These are phyloP conservation scores for Drosophila arizonae DNA, from an alignment of 1,140 invertebrate genomes.

Conservation along the genomic window DNA sequence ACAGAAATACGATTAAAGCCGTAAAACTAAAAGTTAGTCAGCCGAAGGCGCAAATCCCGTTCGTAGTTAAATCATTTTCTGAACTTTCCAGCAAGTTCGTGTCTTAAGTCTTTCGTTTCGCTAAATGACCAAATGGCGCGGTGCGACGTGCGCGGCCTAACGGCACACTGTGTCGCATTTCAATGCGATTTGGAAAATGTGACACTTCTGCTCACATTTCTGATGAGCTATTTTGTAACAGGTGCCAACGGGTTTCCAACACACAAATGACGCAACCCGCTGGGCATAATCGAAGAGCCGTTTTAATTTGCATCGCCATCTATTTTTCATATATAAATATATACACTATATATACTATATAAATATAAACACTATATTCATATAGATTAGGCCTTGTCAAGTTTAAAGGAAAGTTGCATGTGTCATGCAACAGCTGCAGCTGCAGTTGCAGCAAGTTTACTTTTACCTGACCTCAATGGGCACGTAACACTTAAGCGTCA, in stretches of 20 bases:
- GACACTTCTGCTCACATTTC: slow-evolving; percentile 8
- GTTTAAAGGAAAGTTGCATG: slow-evolving; percentile 31
- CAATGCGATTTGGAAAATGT: slow-evolving; percentile 39
- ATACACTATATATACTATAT: not conserved
- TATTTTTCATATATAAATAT: not conserved
- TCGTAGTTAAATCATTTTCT: not conserved
- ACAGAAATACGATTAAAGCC: not conserved
- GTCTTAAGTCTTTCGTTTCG: slow-evolving; percentile 68
- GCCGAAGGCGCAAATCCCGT: slow-evolving; percentile 22
- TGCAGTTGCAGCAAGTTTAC: slow-evolving; percentile 30
- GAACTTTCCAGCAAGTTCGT: slow-evolving; percentile 65
- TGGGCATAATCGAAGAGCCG: slow-evolving; percentile 15
- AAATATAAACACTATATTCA: not conserved
- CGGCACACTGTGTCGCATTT: slow-evolving; percentile 56
- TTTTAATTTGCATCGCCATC: slow-evolving; percentile 18
- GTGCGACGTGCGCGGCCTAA: slow-evolving; percentile 14
- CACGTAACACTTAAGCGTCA: slow-evolving; percentile 37
- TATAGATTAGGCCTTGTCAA: slow-evolving; percentile 1
- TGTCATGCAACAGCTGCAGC: slow-evolving; percentile 23
- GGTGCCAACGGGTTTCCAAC: slow-evolving; percentile 23
- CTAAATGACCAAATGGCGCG: slow-evolving; percentile 39
- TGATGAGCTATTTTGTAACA: slow-evolving; percentile 55
- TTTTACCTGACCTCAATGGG: slow-evolving; percentile 74
- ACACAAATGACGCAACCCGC: slow-evolving; percentile 42
- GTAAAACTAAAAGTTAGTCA: slow-evolving; percentile 37